Evolutionary conservation across 1,140 invertebrate species (phyloP), one percentile per base, ranked within the genome.

Genomic region (Drosophila mayri): DNA sequence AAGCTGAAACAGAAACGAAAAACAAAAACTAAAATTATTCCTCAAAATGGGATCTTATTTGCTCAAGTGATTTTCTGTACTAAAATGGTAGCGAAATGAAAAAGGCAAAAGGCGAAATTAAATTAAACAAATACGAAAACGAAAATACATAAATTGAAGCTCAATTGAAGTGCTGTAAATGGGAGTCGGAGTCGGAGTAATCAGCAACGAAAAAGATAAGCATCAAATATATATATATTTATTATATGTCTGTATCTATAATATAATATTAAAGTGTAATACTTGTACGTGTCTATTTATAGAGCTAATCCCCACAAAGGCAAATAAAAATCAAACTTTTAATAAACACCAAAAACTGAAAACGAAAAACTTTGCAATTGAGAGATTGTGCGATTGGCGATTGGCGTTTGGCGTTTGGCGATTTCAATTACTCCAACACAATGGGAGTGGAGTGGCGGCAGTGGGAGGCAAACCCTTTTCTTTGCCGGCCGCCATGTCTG

Each of bases 311-410:
- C 61, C 73, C 79, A 70, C 62, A 82, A 60, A 78, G 73, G 59
- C 79, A 64, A 86, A 87, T 82, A 87, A 87, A 76, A 87, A 78
- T 82, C 62, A 58, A 74, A 76, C 76, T 87, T 82, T 82, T 87
- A 79, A 67, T 79, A 86, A 83, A 83, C 63, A 62, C 52, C 52
- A 55, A 70, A 57, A 35, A 37, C 70, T 40, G 50, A 76, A 77
- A 58, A 32, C 62, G 62, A 76, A 76, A 65, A 65, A 65, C 30
- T 38, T 47, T 9, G 49, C 35, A 38, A 55, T 25, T 55, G 52
- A 25, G 37, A 35, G 30, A 54, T 47, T 54, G 46, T 54, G 32
- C 44, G 38, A 63, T 55, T 74, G 64, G 5, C 61, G 22, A 22
- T 25, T 25, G 25, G 25, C 44, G 38, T 60, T 50, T 74, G 64